Evolutionary conservation across 1,140 invertebrate species (phyloP), one percentile per base, ranked within the genome.

Genomic region (Solen grandis): DNA sequence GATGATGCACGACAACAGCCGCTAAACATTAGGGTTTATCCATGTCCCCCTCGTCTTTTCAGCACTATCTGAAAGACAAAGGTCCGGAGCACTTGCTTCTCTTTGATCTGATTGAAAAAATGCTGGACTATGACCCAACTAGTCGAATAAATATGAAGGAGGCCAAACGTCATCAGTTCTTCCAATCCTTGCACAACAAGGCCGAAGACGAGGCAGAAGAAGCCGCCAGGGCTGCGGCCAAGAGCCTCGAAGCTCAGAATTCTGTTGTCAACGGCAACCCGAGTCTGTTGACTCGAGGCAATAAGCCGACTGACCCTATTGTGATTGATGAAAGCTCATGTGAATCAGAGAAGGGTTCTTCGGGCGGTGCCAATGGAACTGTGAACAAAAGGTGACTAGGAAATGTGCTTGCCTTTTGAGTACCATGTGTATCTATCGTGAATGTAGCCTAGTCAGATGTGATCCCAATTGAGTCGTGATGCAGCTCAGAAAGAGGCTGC

Each of bases 61-160:
- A 99, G 97, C 95, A 98, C 91, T 99, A 99, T 93, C 95, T 98
- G 92, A 94, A 95, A 87, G 90, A 89, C 79, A 96, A 97, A 87
- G 88, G 87, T 31, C 95, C 97, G 77, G 98, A 99, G 85, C 97
- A 99, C 91, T 94, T 95, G 75, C 95, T 97, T 87, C 92, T 99
- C 82, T 99, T 99, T 93, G 97, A 99, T 90, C 93, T 99, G 81
- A 96, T 99, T 83, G 94, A 95, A 84, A 95, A 95, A 92, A 99
- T 99, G 98, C 93, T 99, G 88, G 97, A 99, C 79, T 99, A 99
- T 92, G 97, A 99, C 88, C 98, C 98, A 29, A 94, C 94, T 16
- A 95, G 97, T 87, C 94, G 99, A 57, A 96, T 99, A 83, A 96
- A 96, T 66, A 93, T 99, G 78, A 94, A 95, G 41, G 97, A 99